Percentiles rank a stretch among this genome's conserved stretches.
phyloP scores from a whole-genome alignment of 2,888 invertebrate genomes.

The Didymodactylos carnosus region DNA sequence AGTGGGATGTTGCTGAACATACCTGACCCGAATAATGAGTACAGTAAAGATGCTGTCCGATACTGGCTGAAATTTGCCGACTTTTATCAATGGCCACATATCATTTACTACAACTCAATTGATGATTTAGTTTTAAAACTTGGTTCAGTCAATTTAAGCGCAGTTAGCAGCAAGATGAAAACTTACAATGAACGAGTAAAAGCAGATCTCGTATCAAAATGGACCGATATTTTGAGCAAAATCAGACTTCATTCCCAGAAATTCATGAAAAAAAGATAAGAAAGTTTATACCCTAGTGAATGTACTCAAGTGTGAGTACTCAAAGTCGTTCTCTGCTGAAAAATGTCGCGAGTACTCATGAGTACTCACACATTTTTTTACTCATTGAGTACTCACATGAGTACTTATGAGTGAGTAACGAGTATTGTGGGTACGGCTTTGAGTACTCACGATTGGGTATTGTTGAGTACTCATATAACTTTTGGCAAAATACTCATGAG shows the following conservation, averaged over 20 bases:
- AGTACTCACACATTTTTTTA: no score
- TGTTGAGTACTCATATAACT: no score
- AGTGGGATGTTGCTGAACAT: background rate
- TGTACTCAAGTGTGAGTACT: no score
- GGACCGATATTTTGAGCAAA: background rate
- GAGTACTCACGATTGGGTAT: no score
- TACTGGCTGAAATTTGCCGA: slow-evolving; percentile 15
- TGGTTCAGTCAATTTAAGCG: background rate
- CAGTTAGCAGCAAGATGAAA: slow-evolving; percentile 10
- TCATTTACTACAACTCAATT: slow-evolving; percentile 6
- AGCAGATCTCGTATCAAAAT: background rate
- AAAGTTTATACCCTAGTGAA: no score
- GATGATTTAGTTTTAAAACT: slow-evolving; percentile 9
- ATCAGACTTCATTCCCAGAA: background rate
- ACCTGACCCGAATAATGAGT: background rate
- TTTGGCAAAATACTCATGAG: no score
- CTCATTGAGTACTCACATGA: no score
- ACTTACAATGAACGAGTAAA: background rate
- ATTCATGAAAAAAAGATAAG: no score
- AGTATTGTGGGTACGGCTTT: no score
- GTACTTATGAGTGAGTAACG: no score
- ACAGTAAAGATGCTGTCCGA: background rate
- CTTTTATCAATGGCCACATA: slow-evolving; percentile 14
- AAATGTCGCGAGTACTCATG: no score
- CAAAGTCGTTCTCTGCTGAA: no score